phyloP scores from a whole-genome alignment of 1,140 invertebrate genomes.

The Calliphora vicina region DNA sequence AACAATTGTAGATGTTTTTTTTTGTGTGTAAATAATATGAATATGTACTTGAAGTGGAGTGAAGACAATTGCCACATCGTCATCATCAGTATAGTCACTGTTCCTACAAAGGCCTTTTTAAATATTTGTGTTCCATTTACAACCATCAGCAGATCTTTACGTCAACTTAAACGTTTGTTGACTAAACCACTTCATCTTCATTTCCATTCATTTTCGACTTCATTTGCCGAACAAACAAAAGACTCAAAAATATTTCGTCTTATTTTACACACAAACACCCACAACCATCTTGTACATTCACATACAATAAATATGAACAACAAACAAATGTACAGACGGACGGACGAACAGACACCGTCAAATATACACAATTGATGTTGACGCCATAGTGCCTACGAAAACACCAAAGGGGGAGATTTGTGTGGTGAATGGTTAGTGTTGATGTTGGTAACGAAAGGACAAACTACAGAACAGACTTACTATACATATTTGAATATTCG shows the following conservation, averaged over 20 bases:
- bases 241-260: slow-evolving; percentile 1
- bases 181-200: slow-evolving; percentile 20
- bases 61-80: not conserved
- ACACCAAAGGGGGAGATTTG: too few relatives aligned
- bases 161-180: slow-evolving; percentile 17
- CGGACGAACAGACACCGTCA: not conserved
- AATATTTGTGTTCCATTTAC: slow-evolving; percentile 20
- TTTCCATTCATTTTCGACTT: slow-evolving; percentile 28
- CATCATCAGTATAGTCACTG: not conserved
- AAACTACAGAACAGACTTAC: too few relatives aligned
- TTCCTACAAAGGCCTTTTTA: not conserved
- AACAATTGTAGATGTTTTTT: not conserved
- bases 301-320: not conserved
- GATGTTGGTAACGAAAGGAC: too few relatives aligned
- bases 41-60: not conserved
- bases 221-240: slow-evolving; percentile 13
- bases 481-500: too few relatives aligned
- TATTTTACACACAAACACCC: not conserved
- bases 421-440: too few relatives aligned
- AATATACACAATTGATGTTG: too few relatives aligned
- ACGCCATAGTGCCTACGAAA: too few relatives aligned
- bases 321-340: not conserved
- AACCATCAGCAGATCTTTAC: not conserved
- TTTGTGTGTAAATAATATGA: slow-evolving; percentile 5
- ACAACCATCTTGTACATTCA: not conserved